Base-by-base conservation (phyloP, 2,113 vertebrate genomes). In the Scomber colias region DNA sequence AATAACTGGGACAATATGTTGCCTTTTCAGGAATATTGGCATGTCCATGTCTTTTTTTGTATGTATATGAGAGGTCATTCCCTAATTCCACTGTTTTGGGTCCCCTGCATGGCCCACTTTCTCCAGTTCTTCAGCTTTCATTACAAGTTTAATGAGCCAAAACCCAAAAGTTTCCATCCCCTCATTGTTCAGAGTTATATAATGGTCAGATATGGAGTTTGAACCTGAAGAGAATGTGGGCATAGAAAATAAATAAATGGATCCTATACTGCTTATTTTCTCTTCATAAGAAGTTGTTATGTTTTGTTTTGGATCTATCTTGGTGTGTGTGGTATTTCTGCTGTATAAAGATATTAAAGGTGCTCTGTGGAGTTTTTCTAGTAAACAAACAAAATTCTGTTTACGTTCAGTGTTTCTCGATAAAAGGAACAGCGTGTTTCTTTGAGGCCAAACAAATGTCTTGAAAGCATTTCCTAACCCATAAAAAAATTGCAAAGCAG, bases 21-120 rank as follows among this genome's bases (percentile, higher is more conserved):
- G 17, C 6, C 53, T 46, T 53, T 56, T 30, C 2, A 24, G n/a
- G 35, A 46, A 64, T 55, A 27, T 35, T 40, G 11, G 40, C 17
- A 56, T 31, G 5, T 69, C 35, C 17, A 53, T 21, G 48, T 35
- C 16, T 63, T 40, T 62, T 3, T 61, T 61, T 51, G 45, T 5
- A 44, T 14, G 30, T 24, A 59, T 5, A 59, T 10, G 11, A 17
- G 19, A 24, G 27, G n/a, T 57, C 6, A 35, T 48, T 65, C 9
- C 55, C 24, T 35, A 21, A 11, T 24, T 61, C 27, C 17, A 17
- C 4, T 11, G 5, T 57, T 82, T 74, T 4, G 21, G 4, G 46
- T 68, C 68, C 67, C 31, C 16, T 68, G 51, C 21, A 49, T 2
- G 12, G 35, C 3, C 16, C 59, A 46, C 49, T 11, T 81, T 67